Base-by-base conservation (phyloP, 2,797 vertebrate species). In the Anguilla anguilla region DNA sequence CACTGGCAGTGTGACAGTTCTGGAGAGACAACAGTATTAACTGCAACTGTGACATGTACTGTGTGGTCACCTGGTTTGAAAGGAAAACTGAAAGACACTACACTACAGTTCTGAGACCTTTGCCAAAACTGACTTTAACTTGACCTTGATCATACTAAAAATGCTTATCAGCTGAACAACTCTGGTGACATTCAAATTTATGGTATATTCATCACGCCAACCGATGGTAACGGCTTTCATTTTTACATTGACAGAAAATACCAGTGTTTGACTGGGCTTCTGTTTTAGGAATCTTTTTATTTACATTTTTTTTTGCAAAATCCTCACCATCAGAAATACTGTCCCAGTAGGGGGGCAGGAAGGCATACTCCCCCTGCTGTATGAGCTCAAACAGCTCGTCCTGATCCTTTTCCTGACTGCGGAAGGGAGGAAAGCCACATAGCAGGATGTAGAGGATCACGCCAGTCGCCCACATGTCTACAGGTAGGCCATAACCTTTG, bases 401-500 rank as follows among this genome's bases (percentile, higher is more conserved):
- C 91, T 99, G 98, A 93, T 99, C 97, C 43, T 97, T 95, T 19
- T 98, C 97, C 3, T 95, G 96, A 94, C 98, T 99, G 84, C 98
- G 97, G 92, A 99, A 99, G 0, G 98, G 99, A 7, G 98, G 98
- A 49, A 99, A 99, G 84, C 98, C 98, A 15, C 98, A 98, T 59
- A 99, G 95, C 19, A 99, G 96, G 90, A 99, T 97, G 87, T 98
- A 99, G 86, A 99, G 96, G 91, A 99, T 99, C 86, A 99, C 97
- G 1, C 99, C 99, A 43, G 98, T 96, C 5, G 98, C 98, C 99
- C 99, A 99, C 92, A 99, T 95, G 86, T 99, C 98, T 86, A 99
- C 99, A 86, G 97, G 96, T 0, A 99, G 95, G 28, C 98, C 97
- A 57, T 99, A 99, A 87, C 99, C 99, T 99, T 92, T 51, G 35